Evolutionary conservation across 2,888 invertebrate species (phyloP).

Genomic region (Ischnura elegans): DNA sequence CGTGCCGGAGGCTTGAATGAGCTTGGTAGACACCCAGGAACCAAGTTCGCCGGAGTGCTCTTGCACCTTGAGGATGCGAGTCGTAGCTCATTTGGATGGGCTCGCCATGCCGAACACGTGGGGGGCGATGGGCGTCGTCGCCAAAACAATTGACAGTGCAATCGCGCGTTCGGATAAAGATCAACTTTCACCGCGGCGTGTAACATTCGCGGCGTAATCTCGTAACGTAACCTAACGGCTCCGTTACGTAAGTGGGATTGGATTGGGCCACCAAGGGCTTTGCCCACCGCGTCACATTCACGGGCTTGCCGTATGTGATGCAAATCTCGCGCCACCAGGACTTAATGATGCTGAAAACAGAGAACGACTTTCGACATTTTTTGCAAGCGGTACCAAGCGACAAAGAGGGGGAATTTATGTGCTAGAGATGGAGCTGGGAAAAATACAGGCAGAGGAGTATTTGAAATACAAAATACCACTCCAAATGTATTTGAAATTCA

Average conservation of each 20-base stretch:
- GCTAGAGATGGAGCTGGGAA: too few relatives aligned
- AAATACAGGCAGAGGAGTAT: too few relatives aligned
- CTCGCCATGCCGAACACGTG: neutral
- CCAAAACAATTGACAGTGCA: constrained; percentile 17
- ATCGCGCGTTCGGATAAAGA: neutral
- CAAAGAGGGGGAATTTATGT: too few relatives aligned
- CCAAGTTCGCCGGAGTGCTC: constrained; percentile 27
- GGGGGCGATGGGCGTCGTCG: neutral
- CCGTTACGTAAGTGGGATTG: neutral
- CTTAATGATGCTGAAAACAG: neutral
- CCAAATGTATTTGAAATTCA: too few relatives aligned
- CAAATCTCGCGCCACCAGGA: neutral
- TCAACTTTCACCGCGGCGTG: neutral
- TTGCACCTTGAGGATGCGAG: neutral
- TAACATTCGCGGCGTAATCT: neutral
- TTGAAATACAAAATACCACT: too few relatives aligned
- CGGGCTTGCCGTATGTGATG: neutral
- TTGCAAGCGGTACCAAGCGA: too few relatives aligned
- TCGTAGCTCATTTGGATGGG: neutral
- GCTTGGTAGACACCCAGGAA: neutral
- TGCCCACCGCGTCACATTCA: neutral
- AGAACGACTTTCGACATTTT: too few relatives aligned
- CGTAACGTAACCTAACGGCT: neutral
- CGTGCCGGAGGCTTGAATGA: neutral
- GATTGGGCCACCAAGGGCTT: neutral